These are phyloP conservation scores for Hirundo rustica DNA, from an alignment of 2,797 vertebrate species.

Conservation along the genomic window DNA sequence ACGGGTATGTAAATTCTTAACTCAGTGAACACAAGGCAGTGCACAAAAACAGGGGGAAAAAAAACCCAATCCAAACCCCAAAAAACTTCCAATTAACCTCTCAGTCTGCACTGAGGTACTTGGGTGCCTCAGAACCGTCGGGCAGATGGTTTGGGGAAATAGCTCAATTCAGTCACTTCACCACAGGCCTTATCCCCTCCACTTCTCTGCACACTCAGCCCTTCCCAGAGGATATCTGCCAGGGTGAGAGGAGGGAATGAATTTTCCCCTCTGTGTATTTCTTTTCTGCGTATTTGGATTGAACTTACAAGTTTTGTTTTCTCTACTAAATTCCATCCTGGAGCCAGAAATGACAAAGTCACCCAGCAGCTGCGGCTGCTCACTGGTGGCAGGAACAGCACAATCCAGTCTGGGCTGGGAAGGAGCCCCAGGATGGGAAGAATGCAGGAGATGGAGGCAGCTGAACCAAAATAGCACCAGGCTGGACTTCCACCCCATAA, in stretches of 20 bases:
- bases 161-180: not conserved
- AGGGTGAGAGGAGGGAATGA: not conserved
- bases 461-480: not conserved
- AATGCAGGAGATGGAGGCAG: not conserved
- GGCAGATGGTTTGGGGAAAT: not conserved
- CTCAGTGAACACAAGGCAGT: not conserved
- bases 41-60: not conserved
- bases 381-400: not conserved
- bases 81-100: not conserved
- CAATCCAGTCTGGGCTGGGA: not conserved
- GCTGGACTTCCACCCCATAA: not conserved
- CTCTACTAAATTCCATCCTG: not conserved
- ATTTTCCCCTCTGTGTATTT: not conserved
- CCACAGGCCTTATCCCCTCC: not conserved
- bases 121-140: not conserved
- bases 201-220: not conserved
- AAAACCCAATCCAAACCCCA: fast-evolving
- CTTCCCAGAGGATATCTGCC: not conserved
- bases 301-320: not conserved
- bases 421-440: not conserved
- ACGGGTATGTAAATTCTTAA: not conserved
- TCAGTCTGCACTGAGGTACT: not conserved
- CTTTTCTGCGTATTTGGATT: not conserved
- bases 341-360: not conserved
- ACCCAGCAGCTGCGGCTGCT: not conserved